Base-by-base conservation (phyloP, 2,888 invertebrate species). In the Pachliopta kotzebuea region DNA sequence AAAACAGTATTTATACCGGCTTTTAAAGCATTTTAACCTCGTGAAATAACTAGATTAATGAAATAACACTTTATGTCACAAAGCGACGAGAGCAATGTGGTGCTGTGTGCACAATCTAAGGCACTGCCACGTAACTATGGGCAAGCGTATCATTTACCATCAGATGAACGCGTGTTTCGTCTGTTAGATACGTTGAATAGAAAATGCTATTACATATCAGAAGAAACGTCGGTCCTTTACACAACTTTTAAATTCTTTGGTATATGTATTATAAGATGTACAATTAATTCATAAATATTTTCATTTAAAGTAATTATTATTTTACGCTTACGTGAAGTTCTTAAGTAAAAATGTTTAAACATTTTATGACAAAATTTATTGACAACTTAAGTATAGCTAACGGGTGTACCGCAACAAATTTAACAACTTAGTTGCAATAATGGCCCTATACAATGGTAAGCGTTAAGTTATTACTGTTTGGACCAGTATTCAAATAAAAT, bases 401-500 rank as follows among this genome's bases (percentile, higher is more conserved):
- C n/a, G 18, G 45, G n/a, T n/a, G 18, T 45, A 45, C 45, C n/a
- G 8, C 18, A 45, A 42, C 8, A 45, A 45, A 45, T 45, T 6
- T 45, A n/a, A 45, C n/a, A 4, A 45, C 45, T 45, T 45, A n/a
- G 45, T 45, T n/a, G 45, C n/a, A 37, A 37, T 37, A 37, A 37
- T 37, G 37, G 11, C 37, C 37, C 37, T 37, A 14, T 37, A 37
- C 37, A 37, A 37, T 14, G 11, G 37, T 45, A 18, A 45, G n/a
- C 45, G 7, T 45, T 37, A n/a, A 37, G 37, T 45, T 45, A 45
- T 45, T 45, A 7, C 45, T 45, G 45, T n/a, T 23, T 58, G 58
- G 49, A 59, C 49, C 59, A 29, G 45, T 54, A 55, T 59, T 17
- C 20, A n/a, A 56, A 62, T 53, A 52, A 23, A 37, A 26, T 20